Conservation (phyloP, 2,888 invertebrate species). For the Fabriciana adippe region DNA sequence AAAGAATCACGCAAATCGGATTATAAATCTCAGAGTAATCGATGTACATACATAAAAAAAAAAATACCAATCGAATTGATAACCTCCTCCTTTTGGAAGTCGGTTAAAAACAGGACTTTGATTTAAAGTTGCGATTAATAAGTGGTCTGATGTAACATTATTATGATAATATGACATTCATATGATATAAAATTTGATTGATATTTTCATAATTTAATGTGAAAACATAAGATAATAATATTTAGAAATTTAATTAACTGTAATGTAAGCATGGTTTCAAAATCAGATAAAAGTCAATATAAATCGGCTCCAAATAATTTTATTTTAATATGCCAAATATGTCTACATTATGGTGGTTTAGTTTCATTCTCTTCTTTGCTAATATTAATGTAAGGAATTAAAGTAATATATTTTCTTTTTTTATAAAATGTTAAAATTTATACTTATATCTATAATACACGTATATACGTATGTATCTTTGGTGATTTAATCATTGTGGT, state of each 20-base stretch:
- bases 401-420: not conserved
- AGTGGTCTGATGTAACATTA: too few relatives aligned
- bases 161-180: too few relatives aligned
- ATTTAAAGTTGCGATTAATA: too few relatives aligned
- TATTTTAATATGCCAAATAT: slow-evolving; percentile 44
- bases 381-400: slow-evolving; percentile 54
- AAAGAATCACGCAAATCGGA: too few relatives aligned
- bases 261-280: slow-evolving; percentile 35
- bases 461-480: too few relatives aligned
- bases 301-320: slow-evolving; percentile 34
- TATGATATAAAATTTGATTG: too few relatives aligned
- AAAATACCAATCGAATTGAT: too few relatives aligned
- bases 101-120: too few relatives aligned
- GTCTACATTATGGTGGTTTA: slow-evolving; percentile 54
- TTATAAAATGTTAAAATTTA: not conserved
- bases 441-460: not conserved
- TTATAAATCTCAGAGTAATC: too few relatives aligned
- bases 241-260: slow-evolving; percentile 19
- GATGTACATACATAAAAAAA: too few relatives aligned
- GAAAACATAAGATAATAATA: slow-evolving; percentile 17
- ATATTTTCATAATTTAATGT: not conserved
- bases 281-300: slow-evolving; percentile 40
- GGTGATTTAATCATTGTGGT: too few relatives aligned
- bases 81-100: too few relatives aligned
- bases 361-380: slow-evolving; percentile 49